These are phyloP conservation scores for Henricia sp. DNA, from an alignment of 53 echinoderm and acorn worm species.

Conservation along the genomic window DNA sequence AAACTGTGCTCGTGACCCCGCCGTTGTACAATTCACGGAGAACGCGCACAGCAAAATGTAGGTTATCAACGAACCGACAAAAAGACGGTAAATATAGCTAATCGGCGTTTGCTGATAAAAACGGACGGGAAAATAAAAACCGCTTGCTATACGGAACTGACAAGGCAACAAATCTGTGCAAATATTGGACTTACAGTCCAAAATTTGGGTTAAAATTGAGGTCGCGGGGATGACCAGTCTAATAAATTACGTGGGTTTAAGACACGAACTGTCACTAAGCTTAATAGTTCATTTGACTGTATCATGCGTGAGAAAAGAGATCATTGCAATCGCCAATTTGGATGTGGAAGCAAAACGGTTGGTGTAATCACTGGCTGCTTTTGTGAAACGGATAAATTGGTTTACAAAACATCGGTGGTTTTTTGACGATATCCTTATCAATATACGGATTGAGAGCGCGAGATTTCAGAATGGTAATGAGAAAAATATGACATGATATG, in stretches of 20 bases:
- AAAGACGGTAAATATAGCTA: not conserved
- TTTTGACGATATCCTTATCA: too few species aligned
- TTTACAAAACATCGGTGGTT: too few species aligned
- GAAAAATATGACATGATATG: too few species aligned
- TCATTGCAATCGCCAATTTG: too few species aligned
- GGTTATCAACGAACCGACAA: constrained; percentile 36
- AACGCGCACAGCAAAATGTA: not conserved
- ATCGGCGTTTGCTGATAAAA: constrained; percentile 23
- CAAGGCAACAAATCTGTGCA: constrained; percentile 20
- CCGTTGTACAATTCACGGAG: not conserved
- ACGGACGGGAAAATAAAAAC: constrained; percentile 1
- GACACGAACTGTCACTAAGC: too few species aligned
- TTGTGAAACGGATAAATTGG: too few species aligned
- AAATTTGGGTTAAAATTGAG: constrained; percentile 17
- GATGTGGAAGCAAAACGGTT: too few species aligned
- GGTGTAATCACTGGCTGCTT: too few species aligned
- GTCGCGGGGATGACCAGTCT: not conserved
- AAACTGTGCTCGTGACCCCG: not conserved
- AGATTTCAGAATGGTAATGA: too few species aligned
- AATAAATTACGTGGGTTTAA: not conserved
- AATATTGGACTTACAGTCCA: not conserved
- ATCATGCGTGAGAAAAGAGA: too few species aligned
- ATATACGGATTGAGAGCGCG: too few species aligned
- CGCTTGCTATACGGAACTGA: not conserved
- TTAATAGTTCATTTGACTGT: too few species aligned